phyloP scores from a whole-genome alignment of 2,113 vertebrate genomes.

The Pteropus alecto region DNA sequence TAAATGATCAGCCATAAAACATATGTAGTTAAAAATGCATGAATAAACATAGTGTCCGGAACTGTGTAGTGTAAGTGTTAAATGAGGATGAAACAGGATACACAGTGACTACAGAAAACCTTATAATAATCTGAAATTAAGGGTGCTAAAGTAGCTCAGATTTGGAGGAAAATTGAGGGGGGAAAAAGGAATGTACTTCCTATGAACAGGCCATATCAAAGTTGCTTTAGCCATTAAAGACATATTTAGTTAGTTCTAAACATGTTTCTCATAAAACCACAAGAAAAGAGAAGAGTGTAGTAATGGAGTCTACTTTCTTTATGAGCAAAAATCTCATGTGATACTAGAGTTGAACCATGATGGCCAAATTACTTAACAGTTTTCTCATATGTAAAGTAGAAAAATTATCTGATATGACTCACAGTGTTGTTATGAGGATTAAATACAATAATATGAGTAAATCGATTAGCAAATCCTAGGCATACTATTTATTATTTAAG shows the following conservation, averaged over 20 bases:
- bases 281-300: not conserved
- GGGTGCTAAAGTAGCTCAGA: not conserved
- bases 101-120: not conserved
- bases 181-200: not conserved
- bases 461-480: not conserved
- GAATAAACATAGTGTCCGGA: not conserved
- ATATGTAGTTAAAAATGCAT: not conserved
- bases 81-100: not conserved
- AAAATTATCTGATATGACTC: not conserved
- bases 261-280: not conserved
- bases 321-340: not conserved
- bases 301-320: not conserved
- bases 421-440: not conserved
- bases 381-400: not conserved
- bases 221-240: not conserved
- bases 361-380: too few relatives aligned
- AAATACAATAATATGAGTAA: not conserved
- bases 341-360: not conserved
- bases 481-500: not conserved
- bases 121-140: not conserved
- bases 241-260: not conserved
- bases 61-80: not conserved
- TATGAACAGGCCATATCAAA: not conserved
- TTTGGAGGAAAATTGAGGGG: not conserved
- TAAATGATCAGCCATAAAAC: not conserved